Conservation (phyloP, 2,888 invertebrate species). For the Diadegma fenestrale region DNA sequence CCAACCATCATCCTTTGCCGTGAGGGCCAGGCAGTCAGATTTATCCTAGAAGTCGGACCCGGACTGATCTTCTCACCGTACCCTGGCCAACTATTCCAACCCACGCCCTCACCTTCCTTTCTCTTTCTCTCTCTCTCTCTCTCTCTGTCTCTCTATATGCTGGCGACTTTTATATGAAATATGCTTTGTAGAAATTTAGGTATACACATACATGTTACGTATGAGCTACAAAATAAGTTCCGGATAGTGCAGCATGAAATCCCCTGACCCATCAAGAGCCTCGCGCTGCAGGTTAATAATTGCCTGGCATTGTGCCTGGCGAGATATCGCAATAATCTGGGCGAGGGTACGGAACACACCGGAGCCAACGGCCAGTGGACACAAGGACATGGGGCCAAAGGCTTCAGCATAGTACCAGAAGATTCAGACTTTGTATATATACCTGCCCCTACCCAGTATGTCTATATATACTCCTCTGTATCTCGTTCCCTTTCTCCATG, state of each 20-base stretch:
- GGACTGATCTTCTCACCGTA: conserved; percentile 1
- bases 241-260: conserved; percentile 44
- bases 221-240: conserved; percentile 42
- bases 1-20: conserved; percentile 54
- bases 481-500: conserved; percentile 42
- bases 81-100: background rate
- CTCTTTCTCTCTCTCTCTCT: too few species aligned
- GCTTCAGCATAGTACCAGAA: conserved; percentile 43
- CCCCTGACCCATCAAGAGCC: conserved; percentile 55
- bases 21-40: conserved; percentile 34
- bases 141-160: background rate
- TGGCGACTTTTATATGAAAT: conserved; percentile 4
- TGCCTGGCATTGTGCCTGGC: conserved; percentile 78
- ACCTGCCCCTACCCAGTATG: background rate
- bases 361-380: conserved; percentile 58
- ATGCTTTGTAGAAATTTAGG: background rate
- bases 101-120: background rate
- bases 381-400: conserved; percentile 46
- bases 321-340: conserved; percentile 79
- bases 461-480: conserved; percentile 49
- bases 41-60: conserved; percentile 70
- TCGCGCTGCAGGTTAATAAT: conserved; percentile 79
- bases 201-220: background rate
- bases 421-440: conserved; percentile 24
- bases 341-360: conserved; percentile 64